Percentiles rank a stretch among this genome's conserved stretches.
Evolutionary conservation across 2,888 invertebrate species (phyloP).

Genomic region (Orthosia gothica): DNA sequence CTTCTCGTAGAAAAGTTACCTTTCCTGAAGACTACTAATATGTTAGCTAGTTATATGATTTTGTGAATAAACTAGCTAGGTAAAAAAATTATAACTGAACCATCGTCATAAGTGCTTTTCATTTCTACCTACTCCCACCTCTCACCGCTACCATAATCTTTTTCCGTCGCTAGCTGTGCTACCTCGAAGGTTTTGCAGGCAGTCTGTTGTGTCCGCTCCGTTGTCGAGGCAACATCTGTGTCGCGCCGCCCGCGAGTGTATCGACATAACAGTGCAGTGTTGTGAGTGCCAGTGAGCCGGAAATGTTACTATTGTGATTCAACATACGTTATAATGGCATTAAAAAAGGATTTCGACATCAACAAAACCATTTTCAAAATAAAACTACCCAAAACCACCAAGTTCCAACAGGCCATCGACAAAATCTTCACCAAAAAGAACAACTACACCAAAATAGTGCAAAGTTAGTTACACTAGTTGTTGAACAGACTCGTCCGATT

Average conservation of each 20-base stretch:
- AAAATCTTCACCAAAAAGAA: constrained; percentile 86
- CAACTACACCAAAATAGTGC: constrained; percentile 89
- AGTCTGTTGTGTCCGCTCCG: constrained; percentile 87
- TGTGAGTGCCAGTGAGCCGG: constrained; percentile 84
- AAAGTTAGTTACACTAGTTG: constrained; percentile 79
- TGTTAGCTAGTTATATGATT: too few relatives aligned
- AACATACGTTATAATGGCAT: constrained; percentile 83
- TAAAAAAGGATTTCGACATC: constrained; percentile 88
- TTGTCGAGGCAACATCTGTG: constrained; percentile 85
- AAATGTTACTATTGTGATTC: constrained; percentile 83
- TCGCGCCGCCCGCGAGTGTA: constrained; percentile 73
- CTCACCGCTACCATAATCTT: constrained; percentile 74
- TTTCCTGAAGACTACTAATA: too few relatives aligned
- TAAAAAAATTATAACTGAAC: too few relatives aligned
- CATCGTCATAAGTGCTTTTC: neutral
- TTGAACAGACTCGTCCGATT: constrained; percentile 72
- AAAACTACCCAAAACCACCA: constrained; percentile 81
- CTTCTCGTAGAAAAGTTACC: too few relatives aligned
- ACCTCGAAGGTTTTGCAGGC: constrained; percentile 77
- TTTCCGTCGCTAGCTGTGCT: constrained; percentile 78
- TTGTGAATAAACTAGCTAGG: too few relatives aligned
- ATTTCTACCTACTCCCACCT: constrained; percentile 63
- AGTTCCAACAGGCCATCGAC: constrained; percentile 86
- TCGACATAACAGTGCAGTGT: constrained; percentile 76
- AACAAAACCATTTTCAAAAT: constrained; percentile 86